Base-by-base conservation (phyloP, 2,888 invertebrate genomes). In the Dasypogon diadema region DNA sequence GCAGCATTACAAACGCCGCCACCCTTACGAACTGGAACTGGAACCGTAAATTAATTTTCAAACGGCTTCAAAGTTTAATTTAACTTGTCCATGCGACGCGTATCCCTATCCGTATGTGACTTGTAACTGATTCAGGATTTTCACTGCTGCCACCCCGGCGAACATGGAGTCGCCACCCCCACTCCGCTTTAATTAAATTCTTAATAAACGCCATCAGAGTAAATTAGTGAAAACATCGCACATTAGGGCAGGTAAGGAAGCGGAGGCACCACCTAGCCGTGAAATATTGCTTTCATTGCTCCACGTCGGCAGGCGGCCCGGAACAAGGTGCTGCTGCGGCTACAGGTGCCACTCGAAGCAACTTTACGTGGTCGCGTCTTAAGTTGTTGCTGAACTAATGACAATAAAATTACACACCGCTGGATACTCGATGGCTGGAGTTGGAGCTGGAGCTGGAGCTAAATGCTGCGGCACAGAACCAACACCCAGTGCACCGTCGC, bases 181-280 rank as follows among this genome's bases (percentile, higher is more conserved):
- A 54, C 55, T 65, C 77, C 48, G 75, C 68, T 77, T 77, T 77
- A 77, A 77, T 77, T 77, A 77, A 77, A 77, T 77, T 77, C 77
- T 76, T 76, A 76, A 77, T 77, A 77, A 77, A 77, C 76, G 76
- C 76, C 58, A 76, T 68, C 72, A 60, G 76, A 76, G 77, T 77
- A 77, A 77, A 77, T 77, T 77, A 77, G 76, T 76, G 70, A 74
- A 76, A 77, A 77, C 77, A 77, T 70, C 68, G 76, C 74, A 58
- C 76, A 77, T 77, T 77, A 77, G 68, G 68, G 77, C 70, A 54
- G 54, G 73, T 54, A 70, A 48, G 70, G 34, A 21, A 18, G 34
- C 4, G 16, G 60, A 37, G 30, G 30, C 26, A 42, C 54, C 18
- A 30, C 70, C 77, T 73, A 46, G 68, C 73, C 77, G 58, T 77